Evolutionary conservation across 2,113 vertebrate genomes (phyloP).

Genomic region (Theropithecus gelada): DNA sequence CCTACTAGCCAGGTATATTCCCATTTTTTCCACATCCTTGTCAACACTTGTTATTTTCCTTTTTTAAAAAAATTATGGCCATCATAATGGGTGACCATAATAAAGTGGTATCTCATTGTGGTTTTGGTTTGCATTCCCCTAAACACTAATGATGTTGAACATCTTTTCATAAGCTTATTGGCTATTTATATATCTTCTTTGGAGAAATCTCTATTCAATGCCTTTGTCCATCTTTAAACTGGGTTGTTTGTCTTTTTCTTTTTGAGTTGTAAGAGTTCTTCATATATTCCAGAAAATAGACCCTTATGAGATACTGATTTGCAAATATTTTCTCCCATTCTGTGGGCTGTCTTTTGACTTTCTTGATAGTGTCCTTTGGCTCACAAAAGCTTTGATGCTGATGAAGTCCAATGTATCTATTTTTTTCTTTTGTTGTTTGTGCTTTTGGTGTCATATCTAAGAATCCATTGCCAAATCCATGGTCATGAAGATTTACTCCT

Average conservation of each 20-base stretch:
- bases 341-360: neutral
- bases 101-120: neutral
- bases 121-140: neutral
- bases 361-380: neutral
- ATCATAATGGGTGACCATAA: neutral
- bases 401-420: neutral
- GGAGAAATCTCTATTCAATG: neutral
- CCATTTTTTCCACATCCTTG: neutral
- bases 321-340: neutral
- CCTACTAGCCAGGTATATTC: neutral
- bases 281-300: neutral
- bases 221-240: neutral
- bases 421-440: neutral
- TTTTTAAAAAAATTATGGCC: neutral
- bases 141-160: neutral
- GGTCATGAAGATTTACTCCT: neutral
- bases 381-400: neutral
- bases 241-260: neutral
- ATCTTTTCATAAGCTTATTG: neutral
- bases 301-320: neutral
- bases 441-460: neutral
- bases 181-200: neutral
- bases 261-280: neutral
- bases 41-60: neutral
- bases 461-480: neutral